Conservation (phyloP, 2,797 vertebrate genomes). For the Nannoperca australis region DNA sequence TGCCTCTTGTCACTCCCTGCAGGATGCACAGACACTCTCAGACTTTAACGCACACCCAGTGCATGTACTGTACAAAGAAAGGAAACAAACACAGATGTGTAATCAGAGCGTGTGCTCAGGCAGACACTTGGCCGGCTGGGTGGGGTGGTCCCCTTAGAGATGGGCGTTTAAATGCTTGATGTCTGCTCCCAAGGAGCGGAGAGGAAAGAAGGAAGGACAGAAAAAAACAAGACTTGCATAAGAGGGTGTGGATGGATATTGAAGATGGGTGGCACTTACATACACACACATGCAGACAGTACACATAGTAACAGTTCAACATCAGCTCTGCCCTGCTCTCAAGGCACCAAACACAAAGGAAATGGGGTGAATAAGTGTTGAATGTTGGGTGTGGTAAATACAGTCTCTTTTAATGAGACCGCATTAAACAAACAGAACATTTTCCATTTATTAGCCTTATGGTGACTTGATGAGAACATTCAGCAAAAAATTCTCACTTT, state of each 20-base stretch:
- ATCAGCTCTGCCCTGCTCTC: slow-evolving; percentile 42
- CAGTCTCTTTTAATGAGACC: slow-evolving; percentile 63
- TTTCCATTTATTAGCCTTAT: slow-evolving; percentile 39
- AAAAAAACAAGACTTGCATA: slow-evolving; percentile 81
- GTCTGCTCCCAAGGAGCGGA: slow-evolving; percentile 52
- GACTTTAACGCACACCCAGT: slow-evolving; percentile 47
- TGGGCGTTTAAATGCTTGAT: slow-evolving; percentile 65
- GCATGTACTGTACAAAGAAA: slow-evolving; percentile 34
- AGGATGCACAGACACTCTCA: slow-evolving; percentile 53
- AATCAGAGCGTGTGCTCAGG: slow-evolving; percentile 60
- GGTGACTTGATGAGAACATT: slow-evolving; percentile 9
- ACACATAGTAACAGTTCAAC: slow-evolving; percentile 39
- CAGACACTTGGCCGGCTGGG: slow-evolving; percentile 64
- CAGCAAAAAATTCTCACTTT: neutral
- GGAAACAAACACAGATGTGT: slow-evolving; percentile 65
- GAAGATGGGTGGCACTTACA: slow-evolving; percentile 78
- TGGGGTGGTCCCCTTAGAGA: slow-evolving; percentile 79
- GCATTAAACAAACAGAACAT: slow-evolving; percentile 52
- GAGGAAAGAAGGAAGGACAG: slow-evolving; percentile 69
- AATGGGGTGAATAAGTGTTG: slow-evolving; percentile 58
- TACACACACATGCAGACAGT: slow-evolving; percentile 49
- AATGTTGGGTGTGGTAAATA: slow-evolving; percentile 75
- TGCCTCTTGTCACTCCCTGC: slow-evolving; percentile 76
- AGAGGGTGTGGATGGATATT: slow-evolving; percentile 81
- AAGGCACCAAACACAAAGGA: slow-evolving; percentile 60